Conservation (phyloP, 2,113 vertebrate species). For the Thalassarche chlororhynchos region DNA sequence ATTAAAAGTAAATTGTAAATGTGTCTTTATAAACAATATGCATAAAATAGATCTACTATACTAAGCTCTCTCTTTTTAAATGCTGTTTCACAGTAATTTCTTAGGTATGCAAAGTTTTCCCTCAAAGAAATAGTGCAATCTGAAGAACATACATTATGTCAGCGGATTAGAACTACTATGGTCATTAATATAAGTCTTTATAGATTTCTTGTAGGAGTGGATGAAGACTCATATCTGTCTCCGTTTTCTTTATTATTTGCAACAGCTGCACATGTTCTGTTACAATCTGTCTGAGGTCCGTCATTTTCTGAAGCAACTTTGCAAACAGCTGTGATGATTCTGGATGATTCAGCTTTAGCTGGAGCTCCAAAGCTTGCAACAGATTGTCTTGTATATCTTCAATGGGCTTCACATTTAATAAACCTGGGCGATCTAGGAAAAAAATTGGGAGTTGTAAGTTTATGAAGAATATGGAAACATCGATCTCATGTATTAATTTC, state of each 20-base stretch:
- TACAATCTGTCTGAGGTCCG: slow-evolving; percentile 97
- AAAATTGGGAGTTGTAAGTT: neutral
- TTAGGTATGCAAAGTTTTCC: slow-evolving; percentile 74
- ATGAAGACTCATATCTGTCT: slow-evolving; percentile 93
- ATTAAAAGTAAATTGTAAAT: slow-evolving; percentile 87
- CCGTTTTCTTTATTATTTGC: slow-evolving; percentile 93
- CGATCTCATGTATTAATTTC: rapidly evolving
- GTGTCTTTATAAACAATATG: slow-evolving; percentile 87
- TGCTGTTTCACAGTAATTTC: slow-evolving; percentile 84
- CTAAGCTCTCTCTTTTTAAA: slow-evolving; percentile 77
- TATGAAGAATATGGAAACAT: neutral
- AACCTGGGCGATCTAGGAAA: slow-evolving; percentile 89
- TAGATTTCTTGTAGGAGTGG: slow-evolving; percentile 98
- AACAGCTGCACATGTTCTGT: slow-evolving; percentile 94
- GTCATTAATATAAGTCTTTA: slow-evolving; percentile 92
- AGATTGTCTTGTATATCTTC: slow-evolving; percentile 96
- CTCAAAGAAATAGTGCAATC: slow-evolving; percentile 81
- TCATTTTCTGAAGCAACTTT: slow-evolving; percentile 99
- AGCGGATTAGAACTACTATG: slow-evolving; percentile 5
- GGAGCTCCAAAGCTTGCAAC: slow-evolving; percentile 93
- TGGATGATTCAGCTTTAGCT: slow-evolving; percentile 94
- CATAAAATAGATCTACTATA: slow-evolving; percentile 85
- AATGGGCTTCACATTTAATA: slow-evolving; percentile 96
- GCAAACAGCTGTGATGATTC: slow-evolving; percentile 96
- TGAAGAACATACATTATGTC: slow-evolving; percentile 65